Evolutionary conservation across 2,888 invertebrate species (phyloP).

Genomic region (Mellilla xanthometata): DNA sequence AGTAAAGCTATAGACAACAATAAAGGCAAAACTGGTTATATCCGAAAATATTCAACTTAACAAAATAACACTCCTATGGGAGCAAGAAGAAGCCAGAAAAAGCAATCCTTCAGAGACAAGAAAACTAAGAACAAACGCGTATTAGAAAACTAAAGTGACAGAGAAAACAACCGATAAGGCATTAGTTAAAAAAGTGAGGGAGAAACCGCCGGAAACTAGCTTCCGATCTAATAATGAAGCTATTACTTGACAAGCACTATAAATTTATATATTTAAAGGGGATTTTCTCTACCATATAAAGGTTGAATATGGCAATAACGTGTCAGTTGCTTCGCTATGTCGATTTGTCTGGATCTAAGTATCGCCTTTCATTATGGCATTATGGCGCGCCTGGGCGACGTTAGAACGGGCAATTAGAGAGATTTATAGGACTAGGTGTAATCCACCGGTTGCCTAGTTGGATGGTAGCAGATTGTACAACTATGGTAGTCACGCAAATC

Average conservation of each 20-base stretch:
- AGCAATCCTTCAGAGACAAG: neutral
- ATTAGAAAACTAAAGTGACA: neutral
- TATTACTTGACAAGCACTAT: conserved; percentile 1
- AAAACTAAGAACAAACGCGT: neutral
- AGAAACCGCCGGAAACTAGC: conserved; percentile 10
- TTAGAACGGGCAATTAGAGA: neutral
- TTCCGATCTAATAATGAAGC: conserved; percentile 4
- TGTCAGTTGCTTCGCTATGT: conserved; percentile 7
- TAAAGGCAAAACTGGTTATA: too few species aligned
- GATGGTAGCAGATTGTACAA: too few species aligned
- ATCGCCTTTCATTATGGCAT: conserved; percentile 3
- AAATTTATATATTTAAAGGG: conserved; percentile 2
- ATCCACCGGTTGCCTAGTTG: too few species aligned
- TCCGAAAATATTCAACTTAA: too few species aligned
- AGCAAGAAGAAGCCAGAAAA: neutral
- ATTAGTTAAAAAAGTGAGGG: conserved; percentile 7
- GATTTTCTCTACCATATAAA: conserved; percentile 8
- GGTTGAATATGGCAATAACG: conserved; percentile 1
- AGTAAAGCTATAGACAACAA: too few species aligned
- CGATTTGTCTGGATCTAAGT: conserved; percentile 16
- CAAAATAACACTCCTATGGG: too few species aligned
- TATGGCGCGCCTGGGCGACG: conserved; percentile 1
- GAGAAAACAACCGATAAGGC: neutral
- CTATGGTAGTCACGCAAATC: too few species aligned
- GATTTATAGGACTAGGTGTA: neutral